phyloP scores from a whole-genome alignment of 2,888 invertebrate species.

The Liopterus haemorrhoidalis region DNA sequence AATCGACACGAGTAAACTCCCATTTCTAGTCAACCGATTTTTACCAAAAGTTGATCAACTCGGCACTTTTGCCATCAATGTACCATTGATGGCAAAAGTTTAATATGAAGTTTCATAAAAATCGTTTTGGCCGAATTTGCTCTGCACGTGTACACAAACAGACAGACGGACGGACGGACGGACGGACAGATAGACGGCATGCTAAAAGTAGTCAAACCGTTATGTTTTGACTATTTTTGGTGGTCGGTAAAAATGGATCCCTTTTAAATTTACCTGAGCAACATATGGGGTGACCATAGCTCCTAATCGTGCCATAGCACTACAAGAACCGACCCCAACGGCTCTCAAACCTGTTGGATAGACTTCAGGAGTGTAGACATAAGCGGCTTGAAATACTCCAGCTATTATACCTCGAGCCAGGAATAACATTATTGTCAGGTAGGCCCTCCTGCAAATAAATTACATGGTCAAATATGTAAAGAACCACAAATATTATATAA shows the following conservation, averaged over 20 bases:
- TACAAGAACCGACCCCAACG: conserved; percentile 88
- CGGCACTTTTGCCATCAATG: neutral
- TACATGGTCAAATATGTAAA: conserved; percentile 11
- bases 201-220: too few relatives aligned
- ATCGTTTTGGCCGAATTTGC: too few relatives aligned
- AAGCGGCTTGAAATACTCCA: conserved; percentile 91
- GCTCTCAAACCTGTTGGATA: conserved; percentile 85
- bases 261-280: conserved; percentile 63
- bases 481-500: conserved; percentile 22
- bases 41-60: neutral
- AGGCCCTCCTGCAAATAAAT: conserved; percentile 55
- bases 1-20: too few relatives aligned
- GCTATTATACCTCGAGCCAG: conserved; percentile 87
- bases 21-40: too few relatives aligned
- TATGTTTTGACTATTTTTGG: too few relatives aligned
- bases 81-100: too few relatives aligned
- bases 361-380: conserved; percentile 93
- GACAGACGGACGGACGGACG: too few relatives aligned
- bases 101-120: too few relatives aligned
- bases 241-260: too few relatives aligned
- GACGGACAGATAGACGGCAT: too few relatives aligned
- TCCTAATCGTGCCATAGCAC: conserved; percentile 83
- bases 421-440: conserved; percentile 78
- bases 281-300: conserved; percentile 93
- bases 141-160: too few relatives aligned